A percentile compares a stretch with the other conserved stretches of the same genome.
These are phyloP conservation scores for Machaerirhynchus nigripectus DNA, from an alignment of 2,113 vertebrate genomes.

Conservation along the genomic window DNA sequence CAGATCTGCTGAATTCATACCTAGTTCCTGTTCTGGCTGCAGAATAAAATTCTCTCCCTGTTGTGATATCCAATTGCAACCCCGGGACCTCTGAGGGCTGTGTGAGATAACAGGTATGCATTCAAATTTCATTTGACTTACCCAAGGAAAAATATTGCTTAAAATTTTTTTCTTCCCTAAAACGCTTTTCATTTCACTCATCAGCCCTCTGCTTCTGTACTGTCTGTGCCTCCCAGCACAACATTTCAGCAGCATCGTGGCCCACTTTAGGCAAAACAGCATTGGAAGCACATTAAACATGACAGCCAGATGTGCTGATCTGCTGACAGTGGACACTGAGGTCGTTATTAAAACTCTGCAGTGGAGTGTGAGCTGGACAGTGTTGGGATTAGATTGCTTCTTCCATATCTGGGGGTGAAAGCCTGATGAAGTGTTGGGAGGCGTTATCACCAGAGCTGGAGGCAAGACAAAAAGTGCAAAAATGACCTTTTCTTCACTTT, in stretches of 20 bases:
- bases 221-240: not conserved
- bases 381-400: not conserved
- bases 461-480: not conserved
- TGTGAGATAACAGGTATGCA: not conserved
- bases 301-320: not conserved
- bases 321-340: not conserved
- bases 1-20: not conserved
- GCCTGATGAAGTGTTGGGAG: constrained; percentile 1
- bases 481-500: not conserved
- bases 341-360: not conserved
- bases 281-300: accelerated
- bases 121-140: not conserved
- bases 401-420: not conserved
- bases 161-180: accelerated
- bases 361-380: not conserved
- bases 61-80: not conserved
- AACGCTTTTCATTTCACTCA: not conserved
- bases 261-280: not conserved
- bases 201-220: not conserved
- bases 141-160: not conserved
- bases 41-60: not conserved
- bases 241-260: not conserved
- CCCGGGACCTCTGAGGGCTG: not conserved
- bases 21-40: not conserved
- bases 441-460: constrained; percentile 5